Percentiles rank a stretch among this genome's conserved stretches.
Evolutionary conservation across 2,888 invertebrate species (phyloP).

Genomic region (Thalpophila matura): DNA sequence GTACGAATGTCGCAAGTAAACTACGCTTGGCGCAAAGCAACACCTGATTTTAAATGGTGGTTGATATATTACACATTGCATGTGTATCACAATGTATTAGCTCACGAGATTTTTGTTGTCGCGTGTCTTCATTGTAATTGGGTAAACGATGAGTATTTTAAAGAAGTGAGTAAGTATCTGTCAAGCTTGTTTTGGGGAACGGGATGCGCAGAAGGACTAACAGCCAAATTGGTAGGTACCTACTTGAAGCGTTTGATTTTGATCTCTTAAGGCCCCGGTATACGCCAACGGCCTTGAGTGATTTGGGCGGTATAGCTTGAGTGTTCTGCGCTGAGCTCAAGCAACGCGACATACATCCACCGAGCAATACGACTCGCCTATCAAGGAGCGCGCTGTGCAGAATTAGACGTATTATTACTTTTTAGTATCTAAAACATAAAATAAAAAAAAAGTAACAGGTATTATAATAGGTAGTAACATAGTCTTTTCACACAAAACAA

Average conservation of each 20-base stretch:
- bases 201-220: not conserved
- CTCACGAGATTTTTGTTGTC: not conserved
- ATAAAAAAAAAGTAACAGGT: too few species aligned
- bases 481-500: too few species aligned
- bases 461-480: too few species aligned
- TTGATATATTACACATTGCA: slow-evolving; percentile 16
- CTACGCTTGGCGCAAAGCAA: slow-evolving; percentile 69
- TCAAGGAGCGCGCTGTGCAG: too few species aligned
- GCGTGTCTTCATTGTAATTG: not conserved
- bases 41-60: slow-evolving; percentile 72
- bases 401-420: too few species aligned
- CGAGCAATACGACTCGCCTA: too few species aligned
- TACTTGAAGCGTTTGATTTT: not conserved
- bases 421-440: too few species aligned
- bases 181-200: not conserved
- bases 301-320: too few species aligned
- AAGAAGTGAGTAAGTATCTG: slow-evolving; percentile 11
- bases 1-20: slow-evolving; percentile 68
- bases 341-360: too few species aligned
- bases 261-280: too few species aligned
- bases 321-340: too few species aligned
- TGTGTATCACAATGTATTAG: slow-evolving; percentile 16
- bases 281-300: too few species aligned
- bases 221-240: not conserved
- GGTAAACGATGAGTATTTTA: slow-evolving; percentile 27